These are phyloP conservation scores for Procambarus virginalis DNA, from an alignment of 1,140 invertebrate species.

Conservation along the genomic window DNA sequence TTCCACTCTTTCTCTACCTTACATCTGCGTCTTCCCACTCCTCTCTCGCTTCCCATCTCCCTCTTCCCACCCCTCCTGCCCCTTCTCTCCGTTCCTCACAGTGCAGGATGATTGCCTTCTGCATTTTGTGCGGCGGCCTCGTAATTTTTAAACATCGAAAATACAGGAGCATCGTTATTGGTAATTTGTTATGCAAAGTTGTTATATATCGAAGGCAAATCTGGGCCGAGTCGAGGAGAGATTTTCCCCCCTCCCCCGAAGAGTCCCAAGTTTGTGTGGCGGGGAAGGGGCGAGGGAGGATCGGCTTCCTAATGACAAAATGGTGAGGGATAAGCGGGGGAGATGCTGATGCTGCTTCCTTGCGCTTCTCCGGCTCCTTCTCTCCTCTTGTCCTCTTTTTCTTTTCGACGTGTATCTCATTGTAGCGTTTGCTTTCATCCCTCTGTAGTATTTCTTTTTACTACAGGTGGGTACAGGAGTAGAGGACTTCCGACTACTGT, in stretches of 20 bases:
- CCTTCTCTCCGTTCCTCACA: background rate
- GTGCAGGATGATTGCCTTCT: background rate
- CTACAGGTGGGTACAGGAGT: no score
- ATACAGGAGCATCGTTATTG: conserved; percentile 17
- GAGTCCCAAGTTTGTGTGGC: conserved; percentile 1
- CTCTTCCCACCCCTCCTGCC: background rate
- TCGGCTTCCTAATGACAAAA: conserved; percentile 4
- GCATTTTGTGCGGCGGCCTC: background rate
- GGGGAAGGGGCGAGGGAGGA: background rate
- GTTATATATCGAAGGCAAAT: conserved; percentile 18
- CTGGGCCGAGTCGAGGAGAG: conserved; percentile 4
- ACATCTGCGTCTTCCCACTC: background rate
- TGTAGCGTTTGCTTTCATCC: no score
- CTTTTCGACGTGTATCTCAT: background rate
- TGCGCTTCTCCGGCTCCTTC: background rate
- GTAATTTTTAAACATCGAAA: conserved; percentile 19
- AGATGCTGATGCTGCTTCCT: background rate
- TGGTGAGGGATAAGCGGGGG: conserved; percentile 6
- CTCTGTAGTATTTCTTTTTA: no score
- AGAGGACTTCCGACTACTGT: no score
- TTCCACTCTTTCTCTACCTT: background rate
- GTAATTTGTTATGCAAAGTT: conserved; percentile 16
- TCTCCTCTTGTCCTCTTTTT: background rate
- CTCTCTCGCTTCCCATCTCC: background rate
- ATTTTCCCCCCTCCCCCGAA: background rate